Conservation (phyloP, 2,113 vertebrate species). For the Scopus umbretta region DNA sequence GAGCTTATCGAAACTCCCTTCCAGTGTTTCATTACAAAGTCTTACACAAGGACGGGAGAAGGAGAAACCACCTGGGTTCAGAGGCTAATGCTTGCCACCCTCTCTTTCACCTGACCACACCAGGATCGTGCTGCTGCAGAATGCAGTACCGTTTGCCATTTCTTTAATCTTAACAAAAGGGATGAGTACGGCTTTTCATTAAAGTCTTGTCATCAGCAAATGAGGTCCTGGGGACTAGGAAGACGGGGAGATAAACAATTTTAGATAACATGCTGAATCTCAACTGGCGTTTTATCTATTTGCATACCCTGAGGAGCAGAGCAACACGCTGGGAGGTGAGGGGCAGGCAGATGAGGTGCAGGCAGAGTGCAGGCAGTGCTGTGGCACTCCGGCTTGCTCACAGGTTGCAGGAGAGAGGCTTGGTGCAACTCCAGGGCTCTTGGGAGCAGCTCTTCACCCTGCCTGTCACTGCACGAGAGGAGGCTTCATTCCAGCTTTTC, state of each 20-base stretch:
- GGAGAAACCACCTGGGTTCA: background rate
- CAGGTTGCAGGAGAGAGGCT: background rate
- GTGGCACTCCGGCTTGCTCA: rapidly evolving
- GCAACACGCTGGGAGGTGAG: background rate
- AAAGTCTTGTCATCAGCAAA: background rate
- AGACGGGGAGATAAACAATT: background rate
- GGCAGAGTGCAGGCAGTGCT: background rate
- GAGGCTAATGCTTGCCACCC: background rate
- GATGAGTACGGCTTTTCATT: background rate
- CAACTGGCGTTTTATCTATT: background rate
- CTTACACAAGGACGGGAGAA: background rate
- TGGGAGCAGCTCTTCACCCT: background rate
- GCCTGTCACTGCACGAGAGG: background rate
- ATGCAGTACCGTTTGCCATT: background rate
- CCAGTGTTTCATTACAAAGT: no score
- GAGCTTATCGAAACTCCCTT: background rate
- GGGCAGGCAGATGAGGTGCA: background rate
- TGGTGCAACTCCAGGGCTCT: background rate
- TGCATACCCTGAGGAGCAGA: background rate
- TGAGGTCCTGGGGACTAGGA: background rate
- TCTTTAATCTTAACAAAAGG: background rate
- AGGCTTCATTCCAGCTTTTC: background rate
- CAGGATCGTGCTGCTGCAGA: background rate
- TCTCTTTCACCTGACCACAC: background rate
- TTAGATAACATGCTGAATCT: background rate